A percentile compares a stretch with the other conserved stretches of the same genome.
These are phyloP conservation scores for Galerucella calmariensis DNA, from an alignment of 2,888 invertebrate genomes.

Conservation along the genomic window DNA sequence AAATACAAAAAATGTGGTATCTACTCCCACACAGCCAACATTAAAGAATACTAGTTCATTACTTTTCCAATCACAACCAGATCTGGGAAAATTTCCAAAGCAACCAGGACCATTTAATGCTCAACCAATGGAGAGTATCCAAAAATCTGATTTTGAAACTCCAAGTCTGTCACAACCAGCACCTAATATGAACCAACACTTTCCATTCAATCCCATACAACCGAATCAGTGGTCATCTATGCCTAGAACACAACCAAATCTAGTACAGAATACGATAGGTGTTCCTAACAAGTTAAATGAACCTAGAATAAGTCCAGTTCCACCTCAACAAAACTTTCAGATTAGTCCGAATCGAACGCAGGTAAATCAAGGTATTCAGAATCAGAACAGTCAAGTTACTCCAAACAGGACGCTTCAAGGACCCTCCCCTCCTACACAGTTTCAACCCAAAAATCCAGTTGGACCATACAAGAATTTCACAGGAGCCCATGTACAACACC, in stretches of 20 bases:
- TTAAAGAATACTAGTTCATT: constrained; percentile 15
- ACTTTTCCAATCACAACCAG: constrained; percentile 11
- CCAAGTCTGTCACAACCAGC: constrained; percentile 1
- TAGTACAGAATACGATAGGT: constrained; percentile 12
- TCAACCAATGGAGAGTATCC: constrained; percentile 1
- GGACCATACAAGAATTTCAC: constrained; percentile 18
- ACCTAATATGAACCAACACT: constrained; percentile 2
- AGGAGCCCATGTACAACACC: background rate
- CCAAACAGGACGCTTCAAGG: constrained; percentile 23
- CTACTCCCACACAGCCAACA: constrained; percentile 10
- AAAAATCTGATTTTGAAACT: constrained; percentile 8
- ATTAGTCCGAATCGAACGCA: constrained; percentile 21
- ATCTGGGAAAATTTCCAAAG: constrained; percentile 9
- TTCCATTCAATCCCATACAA: background rate
- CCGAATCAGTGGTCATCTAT: background rate
- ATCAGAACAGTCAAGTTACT: constrained; percentile 18
- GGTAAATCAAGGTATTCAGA: constrained; percentile 3
- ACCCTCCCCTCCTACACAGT: background rate
- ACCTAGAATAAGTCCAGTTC: constrained; percentile 21
- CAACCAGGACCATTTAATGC: constrained; percentile 13
- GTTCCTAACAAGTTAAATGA: constrained; percentile 5
- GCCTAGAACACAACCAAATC: constrained; percentile 5
- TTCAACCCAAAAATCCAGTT: constrained; percentile 11
- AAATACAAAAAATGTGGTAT: constrained; percentile 28
- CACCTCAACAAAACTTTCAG: constrained; percentile 25